Evolutionary conservation across 1,140 invertebrate genomes (phyloP).

Genomic region (Ruditapes philippinarum): DNA sequence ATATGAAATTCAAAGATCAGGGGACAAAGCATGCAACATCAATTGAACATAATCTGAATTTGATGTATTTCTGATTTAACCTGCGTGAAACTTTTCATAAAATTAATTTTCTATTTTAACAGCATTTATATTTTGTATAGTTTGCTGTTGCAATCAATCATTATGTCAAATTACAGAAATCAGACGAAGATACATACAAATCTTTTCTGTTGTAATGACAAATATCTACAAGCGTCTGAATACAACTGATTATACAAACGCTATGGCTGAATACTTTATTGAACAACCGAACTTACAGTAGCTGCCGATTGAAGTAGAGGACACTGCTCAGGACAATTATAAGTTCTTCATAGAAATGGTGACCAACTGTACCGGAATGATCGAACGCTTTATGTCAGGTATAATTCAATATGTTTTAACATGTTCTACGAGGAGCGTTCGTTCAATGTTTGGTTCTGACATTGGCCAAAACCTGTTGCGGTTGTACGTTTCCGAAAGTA

Average conservation of each 20-base stretch:
- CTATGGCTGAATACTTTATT: conserved; percentile 40
- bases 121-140: too few species aligned
- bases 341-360: conserved; percentile 66
- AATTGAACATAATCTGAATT: too few species aligned
- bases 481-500: too few species aligned
- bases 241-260: conserved; percentile 47
- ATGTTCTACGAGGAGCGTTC: too few species aligned
- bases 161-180: conserved; percentile 59
- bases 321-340: conserved; percentile 59
- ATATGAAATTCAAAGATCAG: too few species aligned
- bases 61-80: too few species aligned
- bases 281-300: conserved; percentile 67
- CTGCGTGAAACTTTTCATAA: too few species aligned
- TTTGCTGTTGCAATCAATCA: too few species aligned
- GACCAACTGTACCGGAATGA: conserved; percentile 27
- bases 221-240: conserved; percentile 9
- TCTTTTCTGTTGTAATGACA: conserved; percentile 47
- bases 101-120: too few species aligned
- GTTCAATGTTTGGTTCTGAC: background rate
- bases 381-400: conserved; percentile 60
- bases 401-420: background rate
- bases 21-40: too few species aligned
- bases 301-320: conserved; percentile 45
- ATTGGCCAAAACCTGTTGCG: background rate
- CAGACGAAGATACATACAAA: conserved; percentile 36